Evolutionary conservation across 1,140 invertebrate genomes (phyloP).

Genomic region (Lineus longissimus): DNA sequence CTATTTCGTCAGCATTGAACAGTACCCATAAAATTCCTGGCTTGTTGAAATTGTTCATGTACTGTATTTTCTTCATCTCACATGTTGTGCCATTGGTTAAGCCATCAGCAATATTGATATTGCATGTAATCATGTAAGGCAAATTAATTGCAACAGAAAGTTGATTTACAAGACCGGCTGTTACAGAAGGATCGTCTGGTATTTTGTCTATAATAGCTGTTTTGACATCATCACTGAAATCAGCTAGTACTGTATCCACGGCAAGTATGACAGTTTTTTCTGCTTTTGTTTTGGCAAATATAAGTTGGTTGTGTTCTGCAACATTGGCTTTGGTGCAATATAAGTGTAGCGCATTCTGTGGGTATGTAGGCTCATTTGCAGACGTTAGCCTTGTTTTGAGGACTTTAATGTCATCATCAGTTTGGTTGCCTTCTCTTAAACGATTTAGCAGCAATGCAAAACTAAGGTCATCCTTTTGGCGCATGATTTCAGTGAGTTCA

Average conservation of each 20-base stretch:
- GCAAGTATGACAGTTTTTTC: background rate
- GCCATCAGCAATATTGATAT: conserved; percentile 2
- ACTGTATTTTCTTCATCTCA: background rate
- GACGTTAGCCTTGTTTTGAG: background rate
- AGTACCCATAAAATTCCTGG: background rate
- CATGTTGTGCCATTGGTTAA: background rate
- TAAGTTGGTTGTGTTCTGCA: conserved; percentile 7
- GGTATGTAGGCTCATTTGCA: background rate
- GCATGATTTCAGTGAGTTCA: conserved; percentile 14
- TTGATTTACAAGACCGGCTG: background rate
- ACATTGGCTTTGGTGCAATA: conserved; percentile 17
- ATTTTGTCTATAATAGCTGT: background rate
- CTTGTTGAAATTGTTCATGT: background rate
- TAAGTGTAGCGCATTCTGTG: conserved; percentile 6
- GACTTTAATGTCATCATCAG: background rate
- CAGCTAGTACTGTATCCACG: background rate
- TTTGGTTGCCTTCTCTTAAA: conserved; percentile 4
- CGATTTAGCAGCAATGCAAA: conserved; percentile 19
- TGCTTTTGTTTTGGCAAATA: conserved; percentile 1
- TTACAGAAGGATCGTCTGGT: background rate
- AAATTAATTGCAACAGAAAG: background rate
- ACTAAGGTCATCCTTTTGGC: conserved; percentile 13
- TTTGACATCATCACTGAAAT: conserved; percentile 6
- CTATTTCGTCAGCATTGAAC: background rate
- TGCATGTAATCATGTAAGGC: background rate